These are phyloP conservation scores for Asteroscopus sphinx DNA, from an alignment of 2,888 invertebrate species.

Conservation along the genomic window DNA sequence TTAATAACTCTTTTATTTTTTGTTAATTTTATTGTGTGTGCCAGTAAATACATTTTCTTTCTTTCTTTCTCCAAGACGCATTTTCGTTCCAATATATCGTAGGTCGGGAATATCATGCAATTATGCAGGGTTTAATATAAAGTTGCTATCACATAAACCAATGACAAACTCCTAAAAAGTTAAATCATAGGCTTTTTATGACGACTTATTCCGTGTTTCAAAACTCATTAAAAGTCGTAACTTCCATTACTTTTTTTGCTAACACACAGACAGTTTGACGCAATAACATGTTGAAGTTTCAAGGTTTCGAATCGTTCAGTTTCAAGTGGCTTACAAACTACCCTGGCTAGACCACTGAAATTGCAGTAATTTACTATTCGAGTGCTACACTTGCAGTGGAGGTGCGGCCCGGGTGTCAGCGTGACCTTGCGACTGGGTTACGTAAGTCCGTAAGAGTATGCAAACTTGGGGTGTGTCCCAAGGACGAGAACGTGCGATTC, in stretches of 20 bases:
- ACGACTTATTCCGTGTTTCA: conserved; percentile 19
- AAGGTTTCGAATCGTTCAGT: conserved; percentile 50
- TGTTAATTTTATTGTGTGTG: too few species aligned
- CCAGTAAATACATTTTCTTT: too few species aligned
- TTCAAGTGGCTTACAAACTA: conserved; percentile 38
- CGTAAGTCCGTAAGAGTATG: conserved; percentile 80
- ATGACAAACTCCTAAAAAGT: conserved; percentile 6
- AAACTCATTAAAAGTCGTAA: conserved; percentile 47
- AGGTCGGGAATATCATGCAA: too few species aligned
- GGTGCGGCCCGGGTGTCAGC: conserved; percentile 75
- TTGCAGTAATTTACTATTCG: conserved; percentile 77
- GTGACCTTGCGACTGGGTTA: conserved; percentile 75
- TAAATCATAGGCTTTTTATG: conserved; percentile 7
- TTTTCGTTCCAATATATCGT: too few species aligned
- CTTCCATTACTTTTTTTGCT: conserved; percentile 39
- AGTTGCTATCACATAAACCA: conserved; percentile 2
- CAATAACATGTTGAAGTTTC: conserved; percentile 37
- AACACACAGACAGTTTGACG: conserved; percentile 37
- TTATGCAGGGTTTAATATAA: too few species aligned
- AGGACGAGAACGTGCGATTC: conserved; percentile 67
- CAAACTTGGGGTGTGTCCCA: conserved; percentile 74
- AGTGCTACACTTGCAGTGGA: conserved; percentile 75
- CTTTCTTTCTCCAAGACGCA: too few species aligned
- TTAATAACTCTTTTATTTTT: too few species aligned
- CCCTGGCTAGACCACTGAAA: conserved; percentile 65